Evolutionary conservation across 2,797 vertebrate species (phyloP), one percentile per base, ranked within the genome.

Genomic region (Danio albolineatus): DNA sequence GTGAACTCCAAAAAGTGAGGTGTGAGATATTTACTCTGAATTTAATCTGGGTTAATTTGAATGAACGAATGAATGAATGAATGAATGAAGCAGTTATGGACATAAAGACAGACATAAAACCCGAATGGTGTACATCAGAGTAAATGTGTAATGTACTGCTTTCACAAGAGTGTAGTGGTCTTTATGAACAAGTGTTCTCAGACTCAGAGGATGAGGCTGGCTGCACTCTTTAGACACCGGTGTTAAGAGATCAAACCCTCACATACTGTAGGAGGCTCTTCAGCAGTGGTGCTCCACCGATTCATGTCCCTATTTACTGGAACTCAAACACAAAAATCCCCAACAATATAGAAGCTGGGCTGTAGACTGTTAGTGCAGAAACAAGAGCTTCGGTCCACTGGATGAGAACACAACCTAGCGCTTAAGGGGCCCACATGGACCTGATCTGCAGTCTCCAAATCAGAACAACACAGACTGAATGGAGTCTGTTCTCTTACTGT

Each of bases 191-290:
- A 17, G 10, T 14, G 14, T 51, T 21, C 38, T 70, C 17, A 38
- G 17, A 16, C 19, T 21, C 19, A 48, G 36, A 60, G 79, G 65
- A 49, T 76, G 73, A 85, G 83, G 84, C 84, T 89, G 86, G 90
- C 88, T 89, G 78, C 81, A 84, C 85, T 86, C 76, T 51, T 85
- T 78, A 49, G 82, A 77, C 81, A 82, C 28, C 77, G 72, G 60
- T 48, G 53, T 81, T 71, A 64, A 83, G 85, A 78, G 82, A 67
- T 78, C 59, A 72, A 60, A 70, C 44, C 67, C n/a, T 19, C 73
- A 66, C 73, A 83, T 72, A n/a, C n/a, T n/a, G n/a, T n/a, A 71
- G 81, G 81, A 49, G 69, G 53, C 16, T 4, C 49, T 53, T 84
- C 51, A 62, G 77, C 69, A 66, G 59, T 73, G n/a, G 82, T 59